Conservation (phyloP, 1,140 invertebrate species). For the Ceratina japonica region DNA sequence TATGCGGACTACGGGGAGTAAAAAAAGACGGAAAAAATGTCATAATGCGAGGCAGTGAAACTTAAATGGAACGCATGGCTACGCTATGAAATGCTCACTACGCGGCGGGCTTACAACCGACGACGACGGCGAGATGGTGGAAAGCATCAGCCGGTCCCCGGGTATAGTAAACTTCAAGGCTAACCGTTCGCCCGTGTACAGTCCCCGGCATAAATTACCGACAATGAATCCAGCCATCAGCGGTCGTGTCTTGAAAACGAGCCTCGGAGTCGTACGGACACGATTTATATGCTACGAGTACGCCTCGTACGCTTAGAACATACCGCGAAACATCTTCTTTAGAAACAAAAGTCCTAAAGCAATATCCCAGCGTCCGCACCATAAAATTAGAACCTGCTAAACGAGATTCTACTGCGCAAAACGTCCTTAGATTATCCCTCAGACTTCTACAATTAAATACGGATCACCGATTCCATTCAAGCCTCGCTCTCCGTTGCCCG, state of each 20-base stretch:
- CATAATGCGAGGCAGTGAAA: not conserved
- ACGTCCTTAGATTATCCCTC: no score
- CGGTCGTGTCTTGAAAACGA: slow-evolving; percentile 2
- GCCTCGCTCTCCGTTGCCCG: no score
- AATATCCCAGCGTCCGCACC: no score
- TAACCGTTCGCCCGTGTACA: slow-evolving; percentile 69
- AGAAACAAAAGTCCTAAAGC: no score
- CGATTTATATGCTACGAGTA: no score
- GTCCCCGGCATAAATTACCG: slow-evolving; percentile 56
- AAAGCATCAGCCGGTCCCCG: slow-evolving; percentile 53
- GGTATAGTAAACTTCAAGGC: slow-evolving; percentile 67
- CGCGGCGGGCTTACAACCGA: slow-evolving; percentile 24
- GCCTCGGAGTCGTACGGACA: not conserved
- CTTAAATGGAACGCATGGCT: slow-evolving; percentile 8
- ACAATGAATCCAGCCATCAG: slow-evolving; percentile 27
- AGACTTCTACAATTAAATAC: no score
- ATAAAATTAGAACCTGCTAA: no score
- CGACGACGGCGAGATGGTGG: slow-evolving; percentile 46
- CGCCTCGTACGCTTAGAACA: no score
- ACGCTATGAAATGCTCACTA: not conserved
- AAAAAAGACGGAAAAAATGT: not conserved
- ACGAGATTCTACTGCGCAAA: no score
- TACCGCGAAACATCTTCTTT: no score
- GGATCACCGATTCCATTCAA: no score
- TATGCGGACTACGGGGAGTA: no score